Percentiles rank a stretch among this genome's conserved stretches.
phyloP scores from a whole-genome alignment of 2,113 vertebrate genomes.

The Willisornis vidua region DNA sequence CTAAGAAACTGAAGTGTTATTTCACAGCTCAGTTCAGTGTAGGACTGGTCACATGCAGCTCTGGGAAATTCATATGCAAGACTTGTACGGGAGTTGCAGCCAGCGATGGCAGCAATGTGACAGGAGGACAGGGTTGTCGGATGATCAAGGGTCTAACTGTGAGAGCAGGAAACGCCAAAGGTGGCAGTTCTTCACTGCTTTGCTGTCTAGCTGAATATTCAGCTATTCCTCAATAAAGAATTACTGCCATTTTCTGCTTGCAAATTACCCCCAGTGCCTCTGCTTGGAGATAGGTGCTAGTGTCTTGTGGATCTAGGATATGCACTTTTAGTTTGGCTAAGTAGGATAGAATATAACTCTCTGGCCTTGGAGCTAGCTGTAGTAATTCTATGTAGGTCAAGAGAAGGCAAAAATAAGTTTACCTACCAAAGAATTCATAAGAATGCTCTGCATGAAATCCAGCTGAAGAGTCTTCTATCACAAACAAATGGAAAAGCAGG shows the following conservation, averaged over 20 bases:
- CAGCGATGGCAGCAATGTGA: neutral
- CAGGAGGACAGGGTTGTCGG: neutral
- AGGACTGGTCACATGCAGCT: neutral
- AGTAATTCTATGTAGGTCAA: neutral
- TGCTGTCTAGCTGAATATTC: neutral
- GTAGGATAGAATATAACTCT: neutral
- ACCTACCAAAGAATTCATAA: accelerated
- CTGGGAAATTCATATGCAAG: neutral
- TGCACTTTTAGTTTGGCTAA: neutral
- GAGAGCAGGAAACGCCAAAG: neutral
- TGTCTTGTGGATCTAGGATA: neutral
- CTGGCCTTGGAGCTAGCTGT: neutral
- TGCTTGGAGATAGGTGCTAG: neutral
- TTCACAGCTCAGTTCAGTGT: neutral
- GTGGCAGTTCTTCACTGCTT: neutral
- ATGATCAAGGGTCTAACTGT: neutral
- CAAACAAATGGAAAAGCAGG: neutral
- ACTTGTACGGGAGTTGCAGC: neutral
- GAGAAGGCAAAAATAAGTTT: neutral
- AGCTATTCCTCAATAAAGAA: neutral
- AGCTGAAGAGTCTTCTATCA: neutral
- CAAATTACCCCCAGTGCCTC: neutral
- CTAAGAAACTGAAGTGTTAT: neutral
- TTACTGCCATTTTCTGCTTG: neutral
- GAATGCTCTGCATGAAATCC: neutral